phyloP scores from a whole-genome alignment of 2,113 vertebrate genomes.

The Hippocampus abdominalis region DNA sequence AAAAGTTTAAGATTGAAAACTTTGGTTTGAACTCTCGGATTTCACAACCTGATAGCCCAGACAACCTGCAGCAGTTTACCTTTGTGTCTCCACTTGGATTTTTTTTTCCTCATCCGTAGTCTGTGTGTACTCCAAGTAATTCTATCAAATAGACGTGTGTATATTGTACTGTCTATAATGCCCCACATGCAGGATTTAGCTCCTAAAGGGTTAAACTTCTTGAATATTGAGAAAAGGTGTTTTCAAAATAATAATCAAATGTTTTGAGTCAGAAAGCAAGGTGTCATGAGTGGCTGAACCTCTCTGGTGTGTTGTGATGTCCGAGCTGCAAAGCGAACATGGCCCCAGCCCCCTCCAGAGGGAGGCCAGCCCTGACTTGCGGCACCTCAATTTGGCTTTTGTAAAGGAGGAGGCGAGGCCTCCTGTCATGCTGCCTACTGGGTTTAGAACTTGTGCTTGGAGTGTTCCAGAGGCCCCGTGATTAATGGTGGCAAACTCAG shows the following conservation, averaged over 20 bases:
- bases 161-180: too few species aligned
- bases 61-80: background rate
- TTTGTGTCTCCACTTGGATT: background rate
- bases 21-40: background rate
- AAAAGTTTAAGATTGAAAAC: background rate
- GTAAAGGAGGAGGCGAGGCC: constrained; percentile 60
- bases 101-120: background rate
- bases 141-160: too few species aligned
- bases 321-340: constrained; percentile 45
- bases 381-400: constrained; percentile 59
- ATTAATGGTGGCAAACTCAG: constrained; percentile 63
- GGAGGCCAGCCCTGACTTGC: constrained; percentile 60
- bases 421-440: constrained; percentile 68
- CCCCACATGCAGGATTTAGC: constrained; percentile 9
- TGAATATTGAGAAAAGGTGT: constrained; percentile 9
- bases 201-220: background rate
- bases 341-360: constrained; percentile 33
- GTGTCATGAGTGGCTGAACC: constrained; percentile 36
- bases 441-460: constrained; percentile 68
- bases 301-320: constrained; percentile 37
- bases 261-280: constrained; percentile 35
- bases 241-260: constrained; percentile 23
- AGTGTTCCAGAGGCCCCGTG: constrained; percentile 64
- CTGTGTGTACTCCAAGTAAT: background rate
- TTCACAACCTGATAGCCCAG: background rate